Base-by-base conservation (phyloP, 2,888 invertebrate species). In the Temnothorax rugatulus region DNA sequence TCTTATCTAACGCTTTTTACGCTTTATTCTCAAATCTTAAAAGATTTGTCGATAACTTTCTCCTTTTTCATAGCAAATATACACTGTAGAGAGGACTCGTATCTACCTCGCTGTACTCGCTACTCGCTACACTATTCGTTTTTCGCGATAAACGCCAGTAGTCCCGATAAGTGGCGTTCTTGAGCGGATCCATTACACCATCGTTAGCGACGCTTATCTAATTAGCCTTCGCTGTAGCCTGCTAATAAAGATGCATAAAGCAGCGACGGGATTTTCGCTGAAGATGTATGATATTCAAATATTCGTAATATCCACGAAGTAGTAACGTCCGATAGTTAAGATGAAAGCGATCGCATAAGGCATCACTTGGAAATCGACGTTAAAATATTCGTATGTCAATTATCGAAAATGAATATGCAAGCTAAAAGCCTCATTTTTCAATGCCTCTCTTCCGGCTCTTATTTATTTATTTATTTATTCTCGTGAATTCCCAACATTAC, bases 361-460 rank as follows among this genome's bases (percentile, higher is more conserved):
- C 34, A 7, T 34, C 34, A 34, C 34, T 7, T 34, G 34, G 7
- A 34, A 34, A 34, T 34, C 34, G 34, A 34, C 85, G 86, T 87
- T 92, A 90, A 92, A 91, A 92, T 91, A 91, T 91, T 90, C 88
- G 88, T 90, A 92, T 92, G 92, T 91, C 91, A 93, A 93, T 93
- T 92, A 92, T 90, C 87, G 83, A 89, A 91, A 93, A 93, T 93
- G 90, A 91, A 92, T 92, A 91, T 88, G 89, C 89, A 91, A 93
- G 92, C 92, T 93, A 93, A 92, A 92, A 93, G 91, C 84, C 87
- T 82, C 89, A 90, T 91, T 90, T 89, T 88, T 84, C n/a, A n/a
- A 18, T 81, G 83, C 52, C 86, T 47, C 86, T 87, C 89, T 93
- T 92, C 91, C 92, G 92, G 88, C 90, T 92, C 84, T 86, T 79